These are phyloP conservation scores for Cladorhizidae sp. DNA, from an alignment of 37 sponge, comb jelly and placozoan genomes.

Conservation along the genomic window DNA sequence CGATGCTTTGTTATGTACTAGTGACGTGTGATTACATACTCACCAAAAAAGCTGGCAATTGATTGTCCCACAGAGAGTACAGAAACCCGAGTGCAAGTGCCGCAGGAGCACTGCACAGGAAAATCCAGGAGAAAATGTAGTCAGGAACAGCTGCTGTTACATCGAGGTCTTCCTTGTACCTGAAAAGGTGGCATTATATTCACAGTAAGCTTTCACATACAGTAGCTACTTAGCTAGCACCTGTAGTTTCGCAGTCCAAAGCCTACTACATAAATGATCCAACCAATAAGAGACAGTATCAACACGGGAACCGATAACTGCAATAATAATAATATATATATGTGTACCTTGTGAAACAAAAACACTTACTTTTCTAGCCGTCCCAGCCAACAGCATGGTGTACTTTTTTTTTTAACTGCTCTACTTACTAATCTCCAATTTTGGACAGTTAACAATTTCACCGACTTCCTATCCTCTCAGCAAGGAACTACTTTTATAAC, in stretches of 20 bases:
- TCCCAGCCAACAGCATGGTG: conserved; percentile 21
- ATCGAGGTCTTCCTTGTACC: not conserved
- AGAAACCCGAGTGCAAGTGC: conserved; percentile 8
- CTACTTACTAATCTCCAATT: too few relatives aligned
- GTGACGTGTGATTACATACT: not conserved
- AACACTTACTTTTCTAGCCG: conserved; percentile 19
- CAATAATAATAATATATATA: not conserved
- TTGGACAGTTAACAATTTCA: too few relatives aligned
- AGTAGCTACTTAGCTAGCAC: conserved; percentile 1
- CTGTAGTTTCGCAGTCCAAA: conserved; percentile 51
- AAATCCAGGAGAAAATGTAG: conserved; percentile 21
- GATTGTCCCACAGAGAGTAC: conserved; percentile 4
- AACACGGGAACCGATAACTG: conserved; percentile 31
- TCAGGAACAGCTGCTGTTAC: conserved; percentile 15
- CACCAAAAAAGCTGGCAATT: not conserved
- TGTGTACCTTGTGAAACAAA: not conserved
- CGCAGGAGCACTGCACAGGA: conserved; percentile 2
- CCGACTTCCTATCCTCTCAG: too few relatives aligned
- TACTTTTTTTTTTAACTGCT: too few relatives aligned
- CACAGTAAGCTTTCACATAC: not conserved
- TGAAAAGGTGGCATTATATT: not conserved
- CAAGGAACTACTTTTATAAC: too few relatives aligned
- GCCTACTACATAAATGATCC: conserved; percentile 45
- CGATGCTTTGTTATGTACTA: too few relatives aligned
- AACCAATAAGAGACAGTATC: conserved; percentile 34